A percentile compares a stretch with the other conserved stretches of the same genome.
These are phyloP conservation scores for Axea sp. DNA, from an alignment of 2,888 invertebrate genomes.

Conservation along the genomic window DNA sequence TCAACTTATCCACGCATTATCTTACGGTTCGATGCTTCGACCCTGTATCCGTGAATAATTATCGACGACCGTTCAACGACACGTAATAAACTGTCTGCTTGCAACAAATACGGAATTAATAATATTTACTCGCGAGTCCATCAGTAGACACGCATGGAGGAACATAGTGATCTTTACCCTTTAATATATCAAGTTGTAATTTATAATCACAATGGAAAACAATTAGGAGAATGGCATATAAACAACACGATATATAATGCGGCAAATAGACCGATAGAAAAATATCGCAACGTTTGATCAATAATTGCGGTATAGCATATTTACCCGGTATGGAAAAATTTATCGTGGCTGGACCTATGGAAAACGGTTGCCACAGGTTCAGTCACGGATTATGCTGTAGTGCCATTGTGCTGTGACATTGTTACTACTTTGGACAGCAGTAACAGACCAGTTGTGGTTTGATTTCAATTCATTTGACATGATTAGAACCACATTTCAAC, in stretches of 20 bases:
- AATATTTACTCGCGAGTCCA: conserved; percentile 51
- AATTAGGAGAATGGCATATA: conserved; percentile 38
- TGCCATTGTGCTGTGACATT: no score
- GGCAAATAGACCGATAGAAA: conserved; percentile 14
- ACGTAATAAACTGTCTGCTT: conserved; percentile 57
- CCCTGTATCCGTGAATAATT: conserved; percentile 65
- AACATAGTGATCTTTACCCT: conserved; percentile 58
- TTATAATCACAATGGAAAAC: conserved; percentile 42
- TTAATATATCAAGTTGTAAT: conserved; percentile 49
- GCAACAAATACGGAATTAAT: conserved; percentile 59
- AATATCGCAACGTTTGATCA: no score
- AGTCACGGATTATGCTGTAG: no score
- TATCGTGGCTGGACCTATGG: no score
- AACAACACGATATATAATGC: conserved; percentile 6
- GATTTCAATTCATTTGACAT: no score
- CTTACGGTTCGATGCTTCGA: conserved; percentile 66
- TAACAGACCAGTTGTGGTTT: no score
- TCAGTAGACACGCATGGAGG: conserved; percentile 45
- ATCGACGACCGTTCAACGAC: conserved; percentile 61
- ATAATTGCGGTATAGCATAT: no score
- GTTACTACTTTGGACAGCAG: no score
- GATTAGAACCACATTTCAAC: no score
- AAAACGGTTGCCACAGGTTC: no score
- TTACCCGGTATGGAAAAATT: no score
- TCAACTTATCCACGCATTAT: conserved; percentile 60